Evolutionary conservation across 2,888 invertebrate genomes (phyloP).

Genomic region (Toxonevra muliebris): DNA sequence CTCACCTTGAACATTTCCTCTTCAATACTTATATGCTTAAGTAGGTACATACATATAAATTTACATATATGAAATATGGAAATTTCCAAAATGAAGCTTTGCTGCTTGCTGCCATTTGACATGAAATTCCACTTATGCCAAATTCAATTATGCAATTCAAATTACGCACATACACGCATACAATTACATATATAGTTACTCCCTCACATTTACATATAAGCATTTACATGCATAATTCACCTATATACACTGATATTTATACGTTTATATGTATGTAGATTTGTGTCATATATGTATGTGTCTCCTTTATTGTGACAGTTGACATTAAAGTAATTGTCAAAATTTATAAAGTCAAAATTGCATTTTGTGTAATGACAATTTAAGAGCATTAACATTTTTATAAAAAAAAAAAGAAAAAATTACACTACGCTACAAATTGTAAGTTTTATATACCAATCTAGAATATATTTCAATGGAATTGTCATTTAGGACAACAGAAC

Average conservation of each 20-base stretch:
- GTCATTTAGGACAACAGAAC: no score
- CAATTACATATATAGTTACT: slow-evolving; percentile 1
- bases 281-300: neutral
- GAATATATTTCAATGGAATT: no score
- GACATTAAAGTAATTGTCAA: slow-evolving; percentile 40
- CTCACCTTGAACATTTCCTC: slow-evolving; percentile 1
- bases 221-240: neutral
- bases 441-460: no score
- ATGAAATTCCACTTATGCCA: slow-evolving; percentile 32
- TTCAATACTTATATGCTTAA: slow-evolving; percentile 8
- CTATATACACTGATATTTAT: neutral
- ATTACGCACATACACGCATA: slow-evolving; percentile 17
- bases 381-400: no score
- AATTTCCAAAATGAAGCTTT: slow-evolving; percentile 9
- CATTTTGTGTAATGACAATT: no score
- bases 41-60: no score
- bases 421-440: no score
- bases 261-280: neutral
- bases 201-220: neutral
- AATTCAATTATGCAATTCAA: slow-evolving; percentile 32
- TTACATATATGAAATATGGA: no score
- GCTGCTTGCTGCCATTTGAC: slow-evolving; percentile 23
- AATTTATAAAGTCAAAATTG: slow-evolving; percentile 41
- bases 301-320: slow-evolving; percentile 36
- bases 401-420: no score